Percentiles rank a stretch among this genome's conserved stretches.
Conservation (phyloP, 2,888 invertebrate species). For the Celastrina argiolus region DNA sequence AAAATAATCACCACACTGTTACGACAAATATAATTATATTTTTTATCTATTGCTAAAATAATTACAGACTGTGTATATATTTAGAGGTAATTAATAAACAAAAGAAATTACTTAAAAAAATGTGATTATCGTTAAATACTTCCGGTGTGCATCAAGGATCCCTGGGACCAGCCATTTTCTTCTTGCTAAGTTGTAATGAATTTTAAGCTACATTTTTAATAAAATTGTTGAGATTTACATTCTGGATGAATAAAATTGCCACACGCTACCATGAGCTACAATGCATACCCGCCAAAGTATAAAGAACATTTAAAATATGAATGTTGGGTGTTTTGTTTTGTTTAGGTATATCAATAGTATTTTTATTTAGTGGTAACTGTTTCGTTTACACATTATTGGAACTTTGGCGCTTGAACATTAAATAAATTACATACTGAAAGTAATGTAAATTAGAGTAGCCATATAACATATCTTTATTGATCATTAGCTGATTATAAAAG, state of each 20-base stretch:
- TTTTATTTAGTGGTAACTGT: not conserved
- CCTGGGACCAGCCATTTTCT: not conserved
- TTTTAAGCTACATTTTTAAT: too few relatives aligned
- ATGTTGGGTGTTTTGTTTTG: not conserved
- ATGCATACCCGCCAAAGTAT: too few relatives aligned
- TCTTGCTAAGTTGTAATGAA: not conserved
- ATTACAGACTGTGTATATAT: too few relatives aligned
- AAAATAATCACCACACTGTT: too few relatives aligned
- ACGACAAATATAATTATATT: too few relatives aligned
- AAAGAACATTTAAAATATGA: not conserved
- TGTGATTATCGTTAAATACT: not conserved
- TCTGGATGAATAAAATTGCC: too few relatives aligned
- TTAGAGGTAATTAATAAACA: too few relatives aligned
- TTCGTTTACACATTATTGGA: not conserved
- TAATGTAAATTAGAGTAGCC: not conserved
- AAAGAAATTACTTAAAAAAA: not conserved
- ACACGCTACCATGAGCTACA: too few relatives aligned
- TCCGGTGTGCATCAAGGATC: not conserved
- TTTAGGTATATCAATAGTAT: not conserved
- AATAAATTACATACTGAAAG: not conserved
- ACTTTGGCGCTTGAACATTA: not conserved
- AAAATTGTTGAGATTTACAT: too few relatives aligned
- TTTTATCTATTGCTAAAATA: too few relatives aligned
- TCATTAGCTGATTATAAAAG: slow-evolving; percentile 11
- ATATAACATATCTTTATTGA: not conserved